phyloP scores from a whole-genome alignment of 2,797 vertebrate genomes.

The Propithecus perrieri region DNA sequence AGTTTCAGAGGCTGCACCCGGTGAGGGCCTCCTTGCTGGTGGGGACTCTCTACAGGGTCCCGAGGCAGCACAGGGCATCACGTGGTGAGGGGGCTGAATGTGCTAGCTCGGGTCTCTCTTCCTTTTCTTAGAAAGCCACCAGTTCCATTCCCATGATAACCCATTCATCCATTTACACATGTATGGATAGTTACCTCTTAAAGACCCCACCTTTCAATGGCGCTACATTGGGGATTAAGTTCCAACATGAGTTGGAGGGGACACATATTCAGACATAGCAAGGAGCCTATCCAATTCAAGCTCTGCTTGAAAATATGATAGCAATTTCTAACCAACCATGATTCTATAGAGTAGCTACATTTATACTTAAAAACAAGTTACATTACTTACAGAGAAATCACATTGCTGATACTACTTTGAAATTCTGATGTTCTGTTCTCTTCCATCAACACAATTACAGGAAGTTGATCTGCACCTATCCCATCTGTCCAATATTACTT shows the following conservation, averaged over 20 bases:
- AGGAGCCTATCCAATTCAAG: neutral
- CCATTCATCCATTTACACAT: neutral
- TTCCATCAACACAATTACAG: neutral
- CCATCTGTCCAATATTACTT: neutral
- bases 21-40: neutral
- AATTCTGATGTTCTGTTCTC: neutral
- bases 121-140: neutral
- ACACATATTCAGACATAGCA: neutral
- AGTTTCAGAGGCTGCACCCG: neutral
- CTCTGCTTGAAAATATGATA: neutral
- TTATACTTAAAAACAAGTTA: neutral
- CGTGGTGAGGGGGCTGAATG: neutral
- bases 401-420: neutral
- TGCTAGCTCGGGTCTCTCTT: neutral
- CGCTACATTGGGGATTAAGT: neutral
- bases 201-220: neutral
- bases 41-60: neutral
- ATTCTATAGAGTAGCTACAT: neutral
- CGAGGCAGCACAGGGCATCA: neutral
- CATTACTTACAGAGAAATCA: constrained; percentile 23
- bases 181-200: neutral
- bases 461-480: neutral
- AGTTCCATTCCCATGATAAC: neutral
- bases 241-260: neutral
- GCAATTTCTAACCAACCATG: neutral